Evolutionary conservation across 1,140 invertebrate genomes (phyloP).

Genomic region (Ericerus pela): DNA sequence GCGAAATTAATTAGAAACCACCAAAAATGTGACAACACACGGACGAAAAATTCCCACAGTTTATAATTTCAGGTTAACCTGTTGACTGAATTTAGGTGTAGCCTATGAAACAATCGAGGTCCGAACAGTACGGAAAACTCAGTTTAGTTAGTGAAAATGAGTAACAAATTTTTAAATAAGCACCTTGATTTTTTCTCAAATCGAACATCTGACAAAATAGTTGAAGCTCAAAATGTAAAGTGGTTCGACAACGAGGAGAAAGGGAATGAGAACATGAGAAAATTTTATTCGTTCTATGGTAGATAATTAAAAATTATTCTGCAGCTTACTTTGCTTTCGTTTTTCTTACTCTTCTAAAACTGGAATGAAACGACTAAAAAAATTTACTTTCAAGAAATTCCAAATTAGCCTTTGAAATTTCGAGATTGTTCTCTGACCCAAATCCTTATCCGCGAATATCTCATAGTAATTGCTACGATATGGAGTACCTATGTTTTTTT

Average conservation of each 20-base stretch:
- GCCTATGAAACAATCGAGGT: too few relatives aligned
- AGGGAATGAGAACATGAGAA: neutral
- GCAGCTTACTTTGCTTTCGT: neutral
- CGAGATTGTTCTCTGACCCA: neutral
- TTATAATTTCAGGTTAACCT: too few relatives aligned
- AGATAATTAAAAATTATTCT: neutral
- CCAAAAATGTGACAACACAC: too few relatives aligned
- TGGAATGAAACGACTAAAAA: neutral
- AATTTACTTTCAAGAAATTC: neutral
- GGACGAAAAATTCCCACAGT: too few relatives aligned
- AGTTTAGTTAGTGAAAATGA: too few relatives aligned
- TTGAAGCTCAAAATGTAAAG: too few relatives aligned
- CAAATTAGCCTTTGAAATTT: neutral
- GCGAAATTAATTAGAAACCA: too few relatives aligned
- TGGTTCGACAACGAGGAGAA: neutral
- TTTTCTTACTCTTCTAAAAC: neutral
- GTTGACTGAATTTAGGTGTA: too few relatives aligned
- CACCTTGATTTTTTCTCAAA: too few relatives aligned
- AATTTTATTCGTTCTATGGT: neutral
- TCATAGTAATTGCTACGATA: neutral
- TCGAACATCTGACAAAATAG: too few relatives aligned
- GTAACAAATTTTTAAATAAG: too few relatives aligned
- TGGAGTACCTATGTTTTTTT: neutral
- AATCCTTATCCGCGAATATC: neutral
- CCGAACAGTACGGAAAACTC: too few relatives aligned